phyloP scores from a whole-genome alignment of 2,113 vertebrate genomes.

The Taurulus bubalis region DNA sequence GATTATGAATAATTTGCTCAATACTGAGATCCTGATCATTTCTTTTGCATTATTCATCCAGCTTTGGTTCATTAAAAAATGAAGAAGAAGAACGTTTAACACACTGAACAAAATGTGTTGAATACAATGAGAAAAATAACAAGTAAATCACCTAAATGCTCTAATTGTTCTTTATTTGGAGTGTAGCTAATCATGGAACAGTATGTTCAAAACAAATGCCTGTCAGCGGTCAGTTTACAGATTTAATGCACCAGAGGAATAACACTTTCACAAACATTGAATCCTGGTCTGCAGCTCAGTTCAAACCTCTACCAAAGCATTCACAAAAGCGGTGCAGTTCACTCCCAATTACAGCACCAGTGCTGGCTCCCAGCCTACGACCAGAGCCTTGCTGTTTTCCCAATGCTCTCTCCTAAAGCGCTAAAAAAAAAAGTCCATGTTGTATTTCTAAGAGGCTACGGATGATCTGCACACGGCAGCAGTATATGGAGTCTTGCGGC shows the following conservation, averaged over 20 bases:
- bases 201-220: not conserved
- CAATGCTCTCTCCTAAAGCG: constrained; percentile 25
- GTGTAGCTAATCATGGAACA: not conserved
- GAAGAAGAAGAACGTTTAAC: not conserved
- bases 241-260: not conserved
- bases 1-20: constrained; percentile 4
- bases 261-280: not conserved
- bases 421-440: constrained; percentile 4
- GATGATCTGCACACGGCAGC: constrained; percentile 30
- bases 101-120: not conserved
- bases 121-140: not conserved
- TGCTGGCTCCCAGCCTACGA: not conserved
- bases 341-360: constrained; percentile 16
- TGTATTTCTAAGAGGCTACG: constrained; percentile 31
- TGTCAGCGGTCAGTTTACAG: not conserved
- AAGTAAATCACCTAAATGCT: not conserved
- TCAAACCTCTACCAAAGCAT: constrained; percentile 45
- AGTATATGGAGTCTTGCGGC: constrained; percentile 19
- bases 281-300: constrained; percentile 44
- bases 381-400: constrained; percentile 19
- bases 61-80: not conserved
- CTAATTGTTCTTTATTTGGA: not conserved
- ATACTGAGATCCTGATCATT: not conserved
- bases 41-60: not conserved
- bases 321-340: not conserved